phyloP scores from a whole-genome alignment of 2,113 vertebrate species.

The Gallinago media region DNA sequence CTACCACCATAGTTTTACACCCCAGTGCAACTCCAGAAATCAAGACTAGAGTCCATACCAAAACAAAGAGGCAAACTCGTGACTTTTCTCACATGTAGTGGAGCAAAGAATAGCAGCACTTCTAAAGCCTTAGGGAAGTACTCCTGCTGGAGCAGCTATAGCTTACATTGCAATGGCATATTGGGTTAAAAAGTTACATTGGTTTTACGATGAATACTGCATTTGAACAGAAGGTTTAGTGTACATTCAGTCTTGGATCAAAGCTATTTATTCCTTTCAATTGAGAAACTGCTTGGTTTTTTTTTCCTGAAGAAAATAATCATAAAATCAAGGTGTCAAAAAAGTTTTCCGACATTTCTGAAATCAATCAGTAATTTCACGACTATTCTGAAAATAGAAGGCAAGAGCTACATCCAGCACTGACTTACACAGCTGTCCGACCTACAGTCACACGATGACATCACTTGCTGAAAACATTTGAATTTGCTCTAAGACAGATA shows the following conservation, averaged over 20 bases:
- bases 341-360: neutral
- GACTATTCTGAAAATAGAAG: neutral
- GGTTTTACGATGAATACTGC: neutral
- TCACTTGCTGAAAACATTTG: neutral
- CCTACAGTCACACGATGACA: neutral
- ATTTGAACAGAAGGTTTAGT: neutral
- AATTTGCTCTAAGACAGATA: neutral
- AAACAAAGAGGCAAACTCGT: neutral
- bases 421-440: neutral
- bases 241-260: neutral
- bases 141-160: neutral
- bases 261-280: neutral
- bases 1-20: neutral
- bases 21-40: neutral
- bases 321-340: neutral
- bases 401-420: neutral
- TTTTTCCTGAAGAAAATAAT: neutral
- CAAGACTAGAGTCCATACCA: neutral
- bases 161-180: neutral
- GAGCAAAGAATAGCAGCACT: neutral
- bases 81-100: fast-evolving
- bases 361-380: neutral
- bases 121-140: neutral
- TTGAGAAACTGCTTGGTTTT: neutral
- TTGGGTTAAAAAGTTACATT: neutral